These are phyloP conservation scores for Sarcophaga carnaria DNA, from an alignment of 2,888 invertebrate genomes.

Conservation along the genomic window DNA sequence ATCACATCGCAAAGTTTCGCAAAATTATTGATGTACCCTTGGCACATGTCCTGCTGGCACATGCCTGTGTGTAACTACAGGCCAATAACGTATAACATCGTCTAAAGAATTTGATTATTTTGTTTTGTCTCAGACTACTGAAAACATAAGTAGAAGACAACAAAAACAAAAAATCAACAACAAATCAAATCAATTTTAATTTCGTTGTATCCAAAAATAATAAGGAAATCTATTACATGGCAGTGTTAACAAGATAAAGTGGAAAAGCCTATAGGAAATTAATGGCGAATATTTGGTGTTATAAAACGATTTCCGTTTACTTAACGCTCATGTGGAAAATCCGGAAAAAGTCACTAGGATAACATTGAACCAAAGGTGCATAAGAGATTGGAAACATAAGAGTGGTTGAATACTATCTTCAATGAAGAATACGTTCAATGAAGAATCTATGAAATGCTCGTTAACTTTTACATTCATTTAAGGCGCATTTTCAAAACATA, in stretches of 20 bases:
- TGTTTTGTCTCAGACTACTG: not conserved
- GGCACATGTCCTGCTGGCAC: constrained; percentile 19
- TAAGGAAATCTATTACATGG: not conserved
- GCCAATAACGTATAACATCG: not conserved
- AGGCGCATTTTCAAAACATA: no score
- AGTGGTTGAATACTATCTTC: no score
- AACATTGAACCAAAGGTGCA: not conserved
- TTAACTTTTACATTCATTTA: no score
- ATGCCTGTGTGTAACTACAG: not conserved
- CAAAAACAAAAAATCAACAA: not conserved
- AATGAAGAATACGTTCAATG: no score
- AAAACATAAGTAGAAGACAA: not conserved
- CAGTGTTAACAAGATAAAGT: not conserved
- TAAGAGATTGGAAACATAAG: not conserved
- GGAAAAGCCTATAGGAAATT: not conserved
- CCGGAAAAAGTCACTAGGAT: not conserved
- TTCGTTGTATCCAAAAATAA: not conserved
- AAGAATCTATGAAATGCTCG: no score
- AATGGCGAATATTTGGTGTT: not conserved
- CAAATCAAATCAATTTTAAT: not conserved
- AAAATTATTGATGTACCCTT: not conserved
- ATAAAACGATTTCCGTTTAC: not conserved
- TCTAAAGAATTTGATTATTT: constrained; percentile 4
- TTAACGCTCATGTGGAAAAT: not conserved
- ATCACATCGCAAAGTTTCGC: not conserved